Evolutionary conservation across 30 jellyfish, hydroid and myxozoan species (phyloP).

Genomic region (Chironex yamaguchii): DNA sequence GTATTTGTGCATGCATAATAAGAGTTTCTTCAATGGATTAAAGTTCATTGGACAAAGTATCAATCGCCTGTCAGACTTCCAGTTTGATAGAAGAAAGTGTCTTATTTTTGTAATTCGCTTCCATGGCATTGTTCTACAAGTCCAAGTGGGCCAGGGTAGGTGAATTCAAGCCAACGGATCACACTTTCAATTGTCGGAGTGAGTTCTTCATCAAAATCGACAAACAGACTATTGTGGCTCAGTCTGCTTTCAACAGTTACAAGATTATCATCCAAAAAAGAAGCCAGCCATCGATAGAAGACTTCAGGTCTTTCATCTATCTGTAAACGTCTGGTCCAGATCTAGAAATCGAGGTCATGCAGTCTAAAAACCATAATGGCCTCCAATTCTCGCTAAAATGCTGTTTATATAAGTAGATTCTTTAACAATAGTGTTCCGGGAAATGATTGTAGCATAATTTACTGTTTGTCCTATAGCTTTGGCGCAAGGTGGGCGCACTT

Average conservation of each 20-base stretch:
- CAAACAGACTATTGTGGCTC: conserved; percentile 28
- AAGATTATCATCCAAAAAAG: conserved; percentile 35
- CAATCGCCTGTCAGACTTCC: neutral
- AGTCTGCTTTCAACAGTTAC: conserved; percentile 13
- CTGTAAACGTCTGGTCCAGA: neutral
- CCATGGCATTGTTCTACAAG: conserved; percentile 58
- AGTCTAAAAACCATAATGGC: conserved; percentile 34
- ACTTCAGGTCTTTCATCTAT: conserved; percentile 47
- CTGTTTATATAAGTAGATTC: conserved; percentile 12
- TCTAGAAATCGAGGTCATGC: conserved; percentile 29
- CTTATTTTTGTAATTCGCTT: neutral
- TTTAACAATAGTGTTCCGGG: conserved; percentile 60
- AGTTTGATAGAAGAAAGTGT: conserved; percentile 1
- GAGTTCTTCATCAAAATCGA: conserved; percentile 18
- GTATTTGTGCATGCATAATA: neutral
- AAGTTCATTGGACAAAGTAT: neutral
- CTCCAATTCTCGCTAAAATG: conserved; percentile 21
- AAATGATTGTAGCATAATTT: conserved; percentile 24
- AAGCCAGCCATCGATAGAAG: conserved; percentile 46
- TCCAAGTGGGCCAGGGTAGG: conserved; percentile 33
- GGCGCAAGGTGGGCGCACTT: conserved; percentile 31
- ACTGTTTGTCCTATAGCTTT: conserved; percentile 49
- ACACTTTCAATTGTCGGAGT: conserved; percentile 46
- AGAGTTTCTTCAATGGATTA: neutral
- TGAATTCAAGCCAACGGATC: conserved; percentile 24